Percentiles rank a stretch among this genome's conserved stretches.
These are phyloP conservation scores for Solenodon paradoxus DNA, from an alignment of 2,113 vertebrate genomes.

Conservation along the genomic window DNA sequence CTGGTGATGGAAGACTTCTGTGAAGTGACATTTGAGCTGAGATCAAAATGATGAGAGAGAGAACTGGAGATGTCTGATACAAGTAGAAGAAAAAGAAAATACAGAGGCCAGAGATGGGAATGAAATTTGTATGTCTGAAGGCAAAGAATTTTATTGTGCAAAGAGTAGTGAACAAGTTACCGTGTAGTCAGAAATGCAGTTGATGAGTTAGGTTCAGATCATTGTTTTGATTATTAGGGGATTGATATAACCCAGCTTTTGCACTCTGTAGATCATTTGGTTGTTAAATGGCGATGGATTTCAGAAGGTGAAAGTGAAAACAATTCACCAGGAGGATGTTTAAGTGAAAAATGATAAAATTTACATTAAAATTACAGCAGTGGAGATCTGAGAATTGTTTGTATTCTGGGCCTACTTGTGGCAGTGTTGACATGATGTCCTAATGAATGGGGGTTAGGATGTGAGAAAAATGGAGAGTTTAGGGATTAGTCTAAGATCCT, in stretches of 20 bases:
- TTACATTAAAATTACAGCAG: not conserved
- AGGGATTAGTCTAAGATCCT: not conserved
- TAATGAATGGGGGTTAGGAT: not conserved
- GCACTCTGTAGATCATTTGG: not conserved
- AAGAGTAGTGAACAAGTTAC: not conserved
- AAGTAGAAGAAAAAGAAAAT: not conserved
- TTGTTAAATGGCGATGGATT: not conserved
- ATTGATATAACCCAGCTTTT: not conserved
- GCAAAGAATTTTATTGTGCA: not conserved
- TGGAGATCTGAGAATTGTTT: not conserved
- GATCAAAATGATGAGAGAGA: not conserved
- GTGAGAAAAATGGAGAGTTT: not conserved
- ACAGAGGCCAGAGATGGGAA: not conserved
- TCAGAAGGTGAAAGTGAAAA: not conserved
- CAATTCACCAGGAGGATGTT: not conserved
- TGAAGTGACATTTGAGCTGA: not conserved
- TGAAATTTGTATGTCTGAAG: not conserved
- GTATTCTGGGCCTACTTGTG: not conserved
- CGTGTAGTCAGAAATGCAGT: not conserved
- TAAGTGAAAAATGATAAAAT: not conserved
- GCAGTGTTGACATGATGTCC: not conserved
- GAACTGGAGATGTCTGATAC: not conserved
- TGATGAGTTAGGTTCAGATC: not conserved
- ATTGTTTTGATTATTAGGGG: not conserved
- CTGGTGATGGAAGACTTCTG: not conserved